Evolutionary conservation across 2,888 invertebrate species (phyloP).

Genomic region (Cheilosia scutellata): DNA sequence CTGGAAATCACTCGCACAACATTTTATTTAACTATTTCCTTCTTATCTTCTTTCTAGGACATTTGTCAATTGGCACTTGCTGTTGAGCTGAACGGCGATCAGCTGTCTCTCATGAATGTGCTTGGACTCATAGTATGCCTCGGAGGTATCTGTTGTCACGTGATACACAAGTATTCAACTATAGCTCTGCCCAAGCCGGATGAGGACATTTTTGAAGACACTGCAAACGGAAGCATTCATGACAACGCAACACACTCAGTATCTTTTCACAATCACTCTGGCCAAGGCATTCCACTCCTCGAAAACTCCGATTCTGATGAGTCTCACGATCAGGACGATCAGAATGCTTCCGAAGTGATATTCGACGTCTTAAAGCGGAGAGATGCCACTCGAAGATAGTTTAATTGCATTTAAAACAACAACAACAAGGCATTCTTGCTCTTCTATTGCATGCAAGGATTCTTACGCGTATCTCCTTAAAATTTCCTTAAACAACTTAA

Average conservation of each 20-base stretch:
- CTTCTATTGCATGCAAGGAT: neutral
- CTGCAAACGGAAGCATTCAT: slow-evolving; percentile 77
- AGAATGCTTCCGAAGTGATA: slow-evolving; percentile 85
- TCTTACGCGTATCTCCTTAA: slow-evolving; percentile 26
- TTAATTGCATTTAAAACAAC: slow-evolving; percentile 25
- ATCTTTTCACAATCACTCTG: slow-evolving; percentile 77
- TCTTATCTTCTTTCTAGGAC: slow-evolving; percentile 88
- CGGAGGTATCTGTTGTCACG: slow-evolving; percentile 93
- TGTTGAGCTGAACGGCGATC: slow-evolving; percentile 93
- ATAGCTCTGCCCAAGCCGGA: slow-evolving; percentile 78
- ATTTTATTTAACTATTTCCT: neutral
- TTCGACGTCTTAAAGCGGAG: slow-evolving; percentile 86
- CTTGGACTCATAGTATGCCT: slow-evolving; percentile 94
- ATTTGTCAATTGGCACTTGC: slow-evolving; percentile 95
- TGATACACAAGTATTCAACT: slow-evolving; percentile 88
- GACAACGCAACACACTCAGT: slow-evolving; percentile 59
- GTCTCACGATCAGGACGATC: slow-evolving; percentile 83
- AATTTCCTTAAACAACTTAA: slow-evolving; percentile 19
- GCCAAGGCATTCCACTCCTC: slow-evolving; percentile 82
- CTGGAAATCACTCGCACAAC: neutral
- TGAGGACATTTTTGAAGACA: slow-evolving; percentile 77
- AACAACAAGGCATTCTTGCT: neutral
- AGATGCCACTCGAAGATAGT: slow-evolving; percentile 80
- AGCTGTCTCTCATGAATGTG: slow-evolving; percentile 92
- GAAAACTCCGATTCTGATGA: slow-evolving; percentile 83